Percentiles rank a stretch among this genome's conserved stretches.
Conservation (phyloP, 2,797 vertebrate genomes). For the Discoglossus pictus region DNA sequence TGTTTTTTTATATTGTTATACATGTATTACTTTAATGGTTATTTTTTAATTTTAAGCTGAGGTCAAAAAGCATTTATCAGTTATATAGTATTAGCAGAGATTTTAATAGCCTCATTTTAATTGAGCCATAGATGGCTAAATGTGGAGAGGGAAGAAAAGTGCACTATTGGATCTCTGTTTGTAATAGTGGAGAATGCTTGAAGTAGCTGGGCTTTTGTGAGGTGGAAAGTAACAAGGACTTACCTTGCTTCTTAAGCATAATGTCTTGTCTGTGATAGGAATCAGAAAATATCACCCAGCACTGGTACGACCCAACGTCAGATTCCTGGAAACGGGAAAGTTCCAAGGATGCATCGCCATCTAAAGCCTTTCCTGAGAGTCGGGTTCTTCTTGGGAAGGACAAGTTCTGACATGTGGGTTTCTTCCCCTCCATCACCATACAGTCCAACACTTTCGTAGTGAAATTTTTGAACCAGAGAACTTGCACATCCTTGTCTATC, state of each 20-base stretch:
- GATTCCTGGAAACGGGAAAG: neutral
- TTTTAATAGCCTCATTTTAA: no score
- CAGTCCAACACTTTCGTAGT: conserved; percentile 19
- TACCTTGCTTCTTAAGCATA: conserved; percentile 1
- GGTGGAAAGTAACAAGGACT: neutral
- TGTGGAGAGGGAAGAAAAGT: neutral
- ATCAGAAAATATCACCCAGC: conserved; percentile 28
- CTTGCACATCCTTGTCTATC: neutral
- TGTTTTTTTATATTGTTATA: no score
- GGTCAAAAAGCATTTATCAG: no score
- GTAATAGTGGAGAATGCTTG: neutral
- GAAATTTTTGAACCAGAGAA: conserved; percentile 31
- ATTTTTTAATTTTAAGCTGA: no score
- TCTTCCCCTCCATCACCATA: neutral
- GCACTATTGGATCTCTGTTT: neutral
- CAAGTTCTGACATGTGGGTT: neutral
- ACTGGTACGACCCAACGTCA: conserved; percentile 18
- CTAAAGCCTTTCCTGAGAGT: neutral
- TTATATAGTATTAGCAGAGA: no score
- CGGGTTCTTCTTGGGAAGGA: neutral
- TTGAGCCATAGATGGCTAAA: neutral
- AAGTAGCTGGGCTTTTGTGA: neutral
- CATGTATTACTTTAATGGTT: no score
- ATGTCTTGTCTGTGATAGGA: conserved; percentile 11
- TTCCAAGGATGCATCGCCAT: neutral